A percentile compares a stretch with the other conserved stretches of the same genome.
phyloP scores from a whole-genome alignment of 2,797 vertebrate genomes.

The Morelia viridis region DNA sequence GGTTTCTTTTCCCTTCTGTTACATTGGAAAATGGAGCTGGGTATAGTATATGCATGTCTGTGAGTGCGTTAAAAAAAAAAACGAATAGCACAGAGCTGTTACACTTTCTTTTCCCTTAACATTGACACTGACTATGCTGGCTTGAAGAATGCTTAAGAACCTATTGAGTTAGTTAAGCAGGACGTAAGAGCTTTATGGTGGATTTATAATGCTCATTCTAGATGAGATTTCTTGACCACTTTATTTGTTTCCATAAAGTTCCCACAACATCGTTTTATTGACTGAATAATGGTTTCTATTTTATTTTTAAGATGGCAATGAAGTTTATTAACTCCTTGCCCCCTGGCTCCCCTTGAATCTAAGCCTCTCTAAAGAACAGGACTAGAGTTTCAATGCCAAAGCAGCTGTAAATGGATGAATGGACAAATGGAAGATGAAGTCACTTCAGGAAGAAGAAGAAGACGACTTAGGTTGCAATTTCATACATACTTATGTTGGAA shows the following conservation, averaged over 20 bases:
- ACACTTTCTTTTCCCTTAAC: not conserved
- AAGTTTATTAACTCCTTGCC: not conserved
- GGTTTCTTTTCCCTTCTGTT: not conserved
- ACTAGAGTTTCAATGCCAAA: not conserved
- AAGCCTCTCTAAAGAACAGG: not conserved
- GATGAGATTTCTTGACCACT: not conserved
- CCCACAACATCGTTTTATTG: not conserved
- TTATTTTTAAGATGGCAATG: not conserved
- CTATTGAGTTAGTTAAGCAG: not conserved
- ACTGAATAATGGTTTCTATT: not conserved
- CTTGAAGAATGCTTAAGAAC: constrained; percentile 2
- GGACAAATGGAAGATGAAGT: not conserved
- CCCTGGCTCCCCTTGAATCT: not conserved
- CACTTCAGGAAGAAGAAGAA: not conserved
- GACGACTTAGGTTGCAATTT: constrained; percentile 10
- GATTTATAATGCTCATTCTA: not conserved
- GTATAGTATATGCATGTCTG: not conserved
- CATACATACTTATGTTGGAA: not conserved
- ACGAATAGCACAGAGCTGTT: not conserved
- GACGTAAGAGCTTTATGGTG: not conserved
- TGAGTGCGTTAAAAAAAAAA: not conserved
- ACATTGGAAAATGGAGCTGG: not conserved
- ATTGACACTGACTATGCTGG: not conserved
- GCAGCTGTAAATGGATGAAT: constrained; percentile 24
- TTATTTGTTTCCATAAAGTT: not conserved